These are phyloP conservation scores for Oedothorax gibbosus DNA, from an alignment of 1,140 invertebrate genomes.

Conservation along the genomic window DNA sequence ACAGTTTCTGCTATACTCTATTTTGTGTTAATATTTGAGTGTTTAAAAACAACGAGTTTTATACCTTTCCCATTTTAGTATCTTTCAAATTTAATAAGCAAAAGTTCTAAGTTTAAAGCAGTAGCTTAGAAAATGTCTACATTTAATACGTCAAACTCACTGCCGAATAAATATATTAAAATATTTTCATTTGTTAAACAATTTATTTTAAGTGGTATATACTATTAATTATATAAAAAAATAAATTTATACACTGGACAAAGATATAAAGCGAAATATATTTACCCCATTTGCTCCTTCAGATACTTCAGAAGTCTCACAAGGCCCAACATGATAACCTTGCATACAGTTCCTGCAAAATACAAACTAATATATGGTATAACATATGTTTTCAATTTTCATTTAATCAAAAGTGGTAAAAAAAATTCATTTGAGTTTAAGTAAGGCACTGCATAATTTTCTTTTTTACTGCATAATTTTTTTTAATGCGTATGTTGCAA, in stretches of 20 bases:
- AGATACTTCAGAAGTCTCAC: constrained; percentile 69
- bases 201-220: too few species aligned
- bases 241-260: too few species aligned
- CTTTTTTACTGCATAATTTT: too few species aligned
- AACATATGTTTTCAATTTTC: too few species aligned
- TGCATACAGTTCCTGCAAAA: constrained; percentile 84
- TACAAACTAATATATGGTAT: constrained; percentile 74
- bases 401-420: neutral
- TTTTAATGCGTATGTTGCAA: too few species aligned
- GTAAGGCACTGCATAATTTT: neutral
- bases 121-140: neutral
- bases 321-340: constrained; percentile 84
- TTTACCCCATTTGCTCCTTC: constrained; percentile 62
- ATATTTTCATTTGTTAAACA: too few species aligned
- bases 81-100: neutral
- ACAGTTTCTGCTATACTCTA: neutral
- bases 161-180: too few species aligned
- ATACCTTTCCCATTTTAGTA: neutral
- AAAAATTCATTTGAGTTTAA: neutral
- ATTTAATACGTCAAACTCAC: too few species aligned
- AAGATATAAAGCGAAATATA: too few species aligned
- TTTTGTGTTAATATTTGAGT: neutral
- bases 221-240: too few species aligned
- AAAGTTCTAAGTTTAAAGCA: neutral
- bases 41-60: neutral